A percentile compares a stretch with the other conserved stretches of the same genome.
phyloP scores from a whole-genome alignment of 2,113 vertebrate genomes.

The Eurypyga helias region DNA sequence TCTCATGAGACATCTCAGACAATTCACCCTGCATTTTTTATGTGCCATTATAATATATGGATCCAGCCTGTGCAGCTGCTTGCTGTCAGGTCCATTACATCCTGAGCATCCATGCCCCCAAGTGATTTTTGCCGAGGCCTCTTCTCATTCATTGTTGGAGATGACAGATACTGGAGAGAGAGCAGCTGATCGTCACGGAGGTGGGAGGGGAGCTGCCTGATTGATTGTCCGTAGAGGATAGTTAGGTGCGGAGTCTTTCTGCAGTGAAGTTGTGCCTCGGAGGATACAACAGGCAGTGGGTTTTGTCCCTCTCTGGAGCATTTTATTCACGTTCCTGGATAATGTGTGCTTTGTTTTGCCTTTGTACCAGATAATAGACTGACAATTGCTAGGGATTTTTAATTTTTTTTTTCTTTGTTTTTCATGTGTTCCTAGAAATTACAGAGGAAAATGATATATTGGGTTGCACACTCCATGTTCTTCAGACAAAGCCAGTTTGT shows the following conservation, averaged over 20 bases:
- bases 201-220: background rate
- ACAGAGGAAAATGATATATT: background rate
- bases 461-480: background rate
- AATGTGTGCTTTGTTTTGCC: background rate
- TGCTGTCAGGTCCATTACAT: conserved; percentile 23
- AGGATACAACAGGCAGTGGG: background rate
- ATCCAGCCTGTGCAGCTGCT: conserved; percentile 36
- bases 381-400: background rate
- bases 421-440: background rate
- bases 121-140: background rate
- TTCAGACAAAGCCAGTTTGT: background rate
- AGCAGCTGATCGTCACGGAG: background rate
- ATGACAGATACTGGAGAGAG: background rate
- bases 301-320: background rate
- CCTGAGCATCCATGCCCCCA: background rate
- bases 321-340: background rate
- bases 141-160: background rate
- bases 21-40: background rate
- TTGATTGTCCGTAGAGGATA: background rate
- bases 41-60: background rate
- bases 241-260: background rate
- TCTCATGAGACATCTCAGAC: background rate
- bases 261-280: background rate
- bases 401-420: background rate
- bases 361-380: background rate